Evolutionary conservation across 2,113 vertebrate genomes (phyloP), one percentile per base, ranked within the genome.

Genomic region (Lasiurus cinereus): DNA sequence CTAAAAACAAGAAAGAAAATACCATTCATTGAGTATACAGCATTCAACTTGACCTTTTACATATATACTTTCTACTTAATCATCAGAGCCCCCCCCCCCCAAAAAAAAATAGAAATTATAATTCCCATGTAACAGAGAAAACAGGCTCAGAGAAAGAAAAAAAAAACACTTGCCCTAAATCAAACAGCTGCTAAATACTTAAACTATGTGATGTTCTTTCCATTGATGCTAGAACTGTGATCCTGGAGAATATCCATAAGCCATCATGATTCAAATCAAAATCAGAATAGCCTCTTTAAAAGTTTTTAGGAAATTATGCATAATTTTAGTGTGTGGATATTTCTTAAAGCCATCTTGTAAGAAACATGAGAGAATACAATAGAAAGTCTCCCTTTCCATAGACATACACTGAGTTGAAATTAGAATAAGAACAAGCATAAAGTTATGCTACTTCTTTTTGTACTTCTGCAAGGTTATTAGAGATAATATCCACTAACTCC

Each of bases 71-170:
- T 86, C 70, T 6, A 48, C 54, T 31, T 54, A 80, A 85, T 43
- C 36, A 80, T 70, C 50, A 69, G 12, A 91, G 31, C 11, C 36
- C 1, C 19, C 56, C 0, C 8, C 8, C 56, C 21, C 21, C 7
- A n/a, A 59, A 56, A 67, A 87, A 73, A 54, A 16, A 90, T 21
- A 69, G 9, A 56, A 85, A 43, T 29, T 48, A 67, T n/a, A 59
- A 80, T 66, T 39, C 31, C 6, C 39, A 94, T 46, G 73, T 84
- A 70, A 84, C 36, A 92, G 21, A 72, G 33, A 93, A 85, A 91
- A 93, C 8, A 4, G 14, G 43, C 70, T 73, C 24, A 59, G 66
- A 80, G 33, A 90, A 90, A 29, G 90, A 29, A 79, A 73, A 91
- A 50, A 50, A 13, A 50, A 50, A 52, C 15, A 52, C 15, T 78